Evolutionary conservation across 2,797 vertebrate genomes (phyloP).

Genomic region (Ceyx erithaca): DNA sequence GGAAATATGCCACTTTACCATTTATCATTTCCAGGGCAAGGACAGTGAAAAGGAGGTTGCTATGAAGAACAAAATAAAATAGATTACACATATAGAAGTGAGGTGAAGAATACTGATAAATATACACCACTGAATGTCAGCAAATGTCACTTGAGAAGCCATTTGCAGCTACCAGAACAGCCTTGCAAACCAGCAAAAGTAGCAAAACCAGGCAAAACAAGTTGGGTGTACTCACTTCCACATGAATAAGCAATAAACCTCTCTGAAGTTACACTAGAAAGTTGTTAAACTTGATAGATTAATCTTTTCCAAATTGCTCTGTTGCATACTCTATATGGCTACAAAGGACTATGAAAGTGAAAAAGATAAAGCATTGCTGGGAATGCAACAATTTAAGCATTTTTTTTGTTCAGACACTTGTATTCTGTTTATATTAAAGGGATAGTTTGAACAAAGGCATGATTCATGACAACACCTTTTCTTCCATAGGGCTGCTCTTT

Average conservation of each 20-base stretch:
- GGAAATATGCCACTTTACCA: conserved; percentile 90
- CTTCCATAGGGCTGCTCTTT: neutral
- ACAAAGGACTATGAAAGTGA: conserved; percentile 42
- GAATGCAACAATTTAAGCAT: conserved; percentile 9
- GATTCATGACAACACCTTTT: neutral
- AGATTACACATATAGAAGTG: conserved; percentile 93
- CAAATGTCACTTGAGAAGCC: conserved; percentile 99
- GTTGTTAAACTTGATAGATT: conserved; percentile 90
- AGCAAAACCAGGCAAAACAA: conserved; percentile 87
- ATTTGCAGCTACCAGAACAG: conserved; percentile 95
- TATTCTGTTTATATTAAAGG: conserved; percentile 5
- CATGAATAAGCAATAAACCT: conserved; percentile 97
- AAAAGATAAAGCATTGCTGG: conserved; percentile 14
- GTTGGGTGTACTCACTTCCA: conserved; percentile 90
- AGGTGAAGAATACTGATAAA: conserved; percentile 97
- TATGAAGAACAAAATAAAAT: conserved; percentile 92
- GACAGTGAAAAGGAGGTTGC: conserved; percentile 88
- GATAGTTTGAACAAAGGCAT: conserved; percentile 24
- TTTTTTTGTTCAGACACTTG: conserved; percentile 33
- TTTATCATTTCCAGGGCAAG: conserved; percentile 93
- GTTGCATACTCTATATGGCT: conserved; percentile 35
- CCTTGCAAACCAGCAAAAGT: conserved; percentile 88
- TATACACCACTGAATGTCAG: conserved; percentile 99
- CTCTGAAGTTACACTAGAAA: conserved; percentile 90
- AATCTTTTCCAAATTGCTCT: conserved; percentile 74